Base-by-base conservation (phyloP, 1,140 invertebrate species). In the Brachystomella parvula region DNA sequence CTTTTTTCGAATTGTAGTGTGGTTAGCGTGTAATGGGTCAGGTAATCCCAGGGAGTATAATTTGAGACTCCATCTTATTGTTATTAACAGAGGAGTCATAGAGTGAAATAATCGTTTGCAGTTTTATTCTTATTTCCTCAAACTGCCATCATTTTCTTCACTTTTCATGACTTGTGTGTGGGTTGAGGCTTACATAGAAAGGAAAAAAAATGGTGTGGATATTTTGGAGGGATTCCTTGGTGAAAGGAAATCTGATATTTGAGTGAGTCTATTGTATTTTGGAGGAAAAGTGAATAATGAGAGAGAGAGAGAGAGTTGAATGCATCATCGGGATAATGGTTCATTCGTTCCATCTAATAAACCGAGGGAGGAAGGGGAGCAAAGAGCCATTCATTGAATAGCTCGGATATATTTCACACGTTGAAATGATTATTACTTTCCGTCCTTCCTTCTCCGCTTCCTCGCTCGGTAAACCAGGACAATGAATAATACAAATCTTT, bases 321-420 rank as follows among this genome's bases (percentile, higher is more conserved):
- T 44, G 32, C 12, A 19, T 9, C 21, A 47, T 47, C 15, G 28
- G 33, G 21, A 29, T 63, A 47, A 62, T 62, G 29, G 32, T 61
- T 61, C 33, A 33, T 61, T 61, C 33, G 31, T 53, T 53, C 49
- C 49, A 53, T 53, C 9, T 53, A 53, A 53, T 53, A 53, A 53
- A 53, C 12, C 49, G 21, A 53, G 6, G 59, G 47, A 53, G n/a
- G 47, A 59, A 21, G 24, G 24, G 49, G 49, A 24, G 49, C 12
- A 53, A 6, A 24, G 24, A 53, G 9, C 49, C 49, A 53, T 53
- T 53, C 12, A 67, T 35, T 63, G 60, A 44, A 63, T 61, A 61
- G 21, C 60, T 44, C 53, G 66, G 66, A 67, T 67, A 67, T 61
- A 67, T 67, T 67, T 64, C 61, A 67, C 66, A 67, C 66, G 61